Base-by-base conservation (phyloP, 1,140 invertebrate species). In the Triops cancriformis region DNA sequence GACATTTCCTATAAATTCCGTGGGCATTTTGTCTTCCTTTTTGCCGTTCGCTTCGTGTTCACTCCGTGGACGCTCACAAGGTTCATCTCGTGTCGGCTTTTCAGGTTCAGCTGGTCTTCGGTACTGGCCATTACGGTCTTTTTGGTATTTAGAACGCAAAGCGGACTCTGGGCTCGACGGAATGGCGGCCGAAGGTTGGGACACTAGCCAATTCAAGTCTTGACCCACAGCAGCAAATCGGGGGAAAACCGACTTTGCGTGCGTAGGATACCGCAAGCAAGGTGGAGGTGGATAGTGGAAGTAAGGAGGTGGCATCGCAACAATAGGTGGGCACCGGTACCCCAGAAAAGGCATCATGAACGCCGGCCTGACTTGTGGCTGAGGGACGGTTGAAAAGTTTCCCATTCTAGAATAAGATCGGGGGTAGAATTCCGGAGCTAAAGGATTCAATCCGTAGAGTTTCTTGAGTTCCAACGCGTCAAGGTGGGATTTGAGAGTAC, bases 391-490 rank as follows among this genome's bases (percentile, higher is more conserved):
- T 64, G 23, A 51, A 28, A 27, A 51, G 45, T 51, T 51, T 27
- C 27, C 18, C 23, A 18, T 76, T 76, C 42, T 43, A 14, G 75
- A 74, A 74, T 76, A 76, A 43, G 23, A 26, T 26, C 89, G 83
- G 0, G 93, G 92, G 11, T 93, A 86, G 84, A 94, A 94, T 81
- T 93, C 92, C 1, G 91, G 90, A 0, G 93, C 94, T 45, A 94
- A 83, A 0, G 94, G 94, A 85, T 96, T 95, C 0, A 96, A 84
- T 0, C 90, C 89, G 81, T 91, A 92, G 1, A 88, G 89, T 72
- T 91, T 90, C 76, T 91, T 90, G 77, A 93, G 85, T 82, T 94
- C 91, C 5, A 92, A 88, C 26, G 89, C 89, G 79, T 92, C 91
- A 37, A 94, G 83, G 79, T 93, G 90, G 26, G 88, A 87, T 73